Evolutionary conservation across 2,797 vertebrate species (phyloP).

Genomic region (Thalassophryne amazonica): DNA sequence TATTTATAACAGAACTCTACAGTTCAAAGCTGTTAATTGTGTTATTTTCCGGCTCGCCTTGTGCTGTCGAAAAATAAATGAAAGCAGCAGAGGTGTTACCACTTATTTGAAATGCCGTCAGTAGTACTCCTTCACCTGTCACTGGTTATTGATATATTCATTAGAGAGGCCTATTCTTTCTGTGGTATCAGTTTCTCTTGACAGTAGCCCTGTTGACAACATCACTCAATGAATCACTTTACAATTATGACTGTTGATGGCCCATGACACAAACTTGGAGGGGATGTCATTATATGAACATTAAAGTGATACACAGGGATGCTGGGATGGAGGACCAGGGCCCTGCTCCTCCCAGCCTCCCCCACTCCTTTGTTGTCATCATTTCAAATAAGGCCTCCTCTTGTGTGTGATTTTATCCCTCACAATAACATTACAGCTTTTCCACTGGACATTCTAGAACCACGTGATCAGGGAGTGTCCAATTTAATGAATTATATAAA

Average conservation of each 20-base stretch:
- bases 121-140: slow-evolving; percentile 82
- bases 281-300: slow-evolving; percentile 85
- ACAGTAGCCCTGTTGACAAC: slow-evolving; percentile 81
- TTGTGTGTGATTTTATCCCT: slow-evolving; percentile 43
- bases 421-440: slow-evolving; percentile 28
- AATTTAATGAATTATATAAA: neutral
- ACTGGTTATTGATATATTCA: slow-evolving; percentile 87
- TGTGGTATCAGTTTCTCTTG: slow-evolving; percentile 75
- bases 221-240: slow-evolving; percentile 86
- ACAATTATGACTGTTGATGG: slow-evolving; percentile 89
- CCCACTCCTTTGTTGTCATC: slow-evolving; percentile 42
- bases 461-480: slow-evolving; percentile 6
- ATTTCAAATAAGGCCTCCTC: slow-evolving; percentile 50
- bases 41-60: slow-evolving; percentile 32
- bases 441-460: slow-evolving; percentile 4
- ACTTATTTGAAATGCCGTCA: slow-evolving; percentile 79
- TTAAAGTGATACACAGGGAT: slow-evolving; percentile 84
- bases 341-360: slow-evolving; percentile 40
- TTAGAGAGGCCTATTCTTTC: slow-evolving; percentile 81
- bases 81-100: slow-evolving; percentile 71
- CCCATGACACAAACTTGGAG: slow-evolving; percentile 84
- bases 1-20: neutral
- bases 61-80: slow-evolving; percentile 72
- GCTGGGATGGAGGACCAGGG: slow-evolving; percentile 64
- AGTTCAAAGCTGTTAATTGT: slow-evolving; percentile 35